These are phyloP conservation scores for Pemphigus obesinymphae DNA, from an alignment of 1,140 invertebrate species.

Conservation along the genomic window DNA sequence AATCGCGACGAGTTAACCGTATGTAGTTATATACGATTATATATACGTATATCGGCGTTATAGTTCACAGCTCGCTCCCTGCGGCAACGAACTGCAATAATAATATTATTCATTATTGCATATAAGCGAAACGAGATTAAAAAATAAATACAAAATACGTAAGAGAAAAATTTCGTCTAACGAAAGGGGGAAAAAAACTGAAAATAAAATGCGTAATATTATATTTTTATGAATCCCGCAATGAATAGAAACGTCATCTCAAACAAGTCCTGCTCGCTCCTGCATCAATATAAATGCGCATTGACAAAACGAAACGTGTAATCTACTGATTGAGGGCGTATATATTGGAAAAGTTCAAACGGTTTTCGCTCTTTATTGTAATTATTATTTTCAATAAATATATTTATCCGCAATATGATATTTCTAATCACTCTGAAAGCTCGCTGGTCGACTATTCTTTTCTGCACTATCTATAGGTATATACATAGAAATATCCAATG, in stretches of 20 bases:
- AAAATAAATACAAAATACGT: not conserved
- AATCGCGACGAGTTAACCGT: not conserved
- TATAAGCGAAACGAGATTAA: not conserved
- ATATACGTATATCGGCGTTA: too few relatives aligned
- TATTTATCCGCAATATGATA: not conserved
- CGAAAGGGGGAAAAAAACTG: too few relatives aligned
- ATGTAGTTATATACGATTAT: too few relatives aligned
- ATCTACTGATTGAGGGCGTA: conserved; percentile 11
- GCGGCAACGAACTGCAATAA: too few relatives aligned
- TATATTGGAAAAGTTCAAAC: conserved; percentile 17
- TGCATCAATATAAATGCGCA: not conserved
- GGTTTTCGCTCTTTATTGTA: not conserved
- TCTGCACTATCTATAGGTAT: not conserved
- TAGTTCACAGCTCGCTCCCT: too few relatives aligned
- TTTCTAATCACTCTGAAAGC: conserved; percentile 30
- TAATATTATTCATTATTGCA: not conserved
- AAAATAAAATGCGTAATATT: not conserved
- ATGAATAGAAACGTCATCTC: not conserved
- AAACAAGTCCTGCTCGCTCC: not conserved
- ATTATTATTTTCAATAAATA: not conserved
- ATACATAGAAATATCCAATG: not conserved
- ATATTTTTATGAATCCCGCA: not conserved
- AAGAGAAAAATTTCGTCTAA: not conserved
- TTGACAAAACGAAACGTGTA: conserved; percentile 10
- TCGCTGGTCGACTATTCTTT: not conserved